Evolutionary conservation across 2,888 invertebrate genomes (phyloP).

Genomic region (Cheilosia grossa): DNA sequence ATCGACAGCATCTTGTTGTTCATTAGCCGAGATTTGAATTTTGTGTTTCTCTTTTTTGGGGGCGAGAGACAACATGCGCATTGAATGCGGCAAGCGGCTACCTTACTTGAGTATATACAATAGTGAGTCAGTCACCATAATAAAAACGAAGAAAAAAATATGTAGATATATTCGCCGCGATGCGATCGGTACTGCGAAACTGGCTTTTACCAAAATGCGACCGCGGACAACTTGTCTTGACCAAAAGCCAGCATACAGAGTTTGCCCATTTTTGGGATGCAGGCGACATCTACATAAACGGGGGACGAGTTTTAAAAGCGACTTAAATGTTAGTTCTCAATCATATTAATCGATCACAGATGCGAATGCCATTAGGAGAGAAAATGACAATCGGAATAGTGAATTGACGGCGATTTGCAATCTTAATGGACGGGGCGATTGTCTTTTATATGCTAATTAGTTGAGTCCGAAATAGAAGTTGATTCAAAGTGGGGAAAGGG

Average conservation of each 20-base stretch:
- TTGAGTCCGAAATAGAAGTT: not conserved
- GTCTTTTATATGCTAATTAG: conserved; percentile 48
- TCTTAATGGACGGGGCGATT: conserved; percentile 18
- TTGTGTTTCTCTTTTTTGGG: conserved; percentile 32
- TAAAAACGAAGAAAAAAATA: not conserved
- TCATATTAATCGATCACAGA: conserved; percentile 69
- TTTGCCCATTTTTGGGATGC: conserved; percentile 60
- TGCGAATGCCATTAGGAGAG: conserved; percentile 40
- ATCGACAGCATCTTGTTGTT: conserved; percentile 64
- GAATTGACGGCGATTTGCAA: conserved; percentile 35
- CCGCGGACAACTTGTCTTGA: conserved; percentile 49
- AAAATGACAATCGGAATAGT: conserved; percentile 47
- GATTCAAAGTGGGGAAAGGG: too few species aligned
- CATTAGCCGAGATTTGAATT: conserved; percentile 62
- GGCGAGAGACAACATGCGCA: conserved; percentile 57
- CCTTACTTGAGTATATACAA: conserved; percentile 54
- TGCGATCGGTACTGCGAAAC: conserved; percentile 37
- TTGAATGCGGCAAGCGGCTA: conserved; percentile 51
- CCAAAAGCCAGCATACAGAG: conserved; percentile 46
- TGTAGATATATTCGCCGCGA: conserved; percentile 58
- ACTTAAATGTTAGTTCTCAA: conserved; percentile 64
- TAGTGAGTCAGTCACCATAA: conserved; percentile 52
- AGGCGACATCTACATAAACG: conserved; percentile 53
- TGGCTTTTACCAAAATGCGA: conserved; percentile 62
- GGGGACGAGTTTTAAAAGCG: conserved; percentile 34